Evolutionary conservation across 2,113 vertebrate genomes (phyloP), one percentile per base, ranked within the genome.

Genomic region (Oryctolagus cuniculus): DNA sequence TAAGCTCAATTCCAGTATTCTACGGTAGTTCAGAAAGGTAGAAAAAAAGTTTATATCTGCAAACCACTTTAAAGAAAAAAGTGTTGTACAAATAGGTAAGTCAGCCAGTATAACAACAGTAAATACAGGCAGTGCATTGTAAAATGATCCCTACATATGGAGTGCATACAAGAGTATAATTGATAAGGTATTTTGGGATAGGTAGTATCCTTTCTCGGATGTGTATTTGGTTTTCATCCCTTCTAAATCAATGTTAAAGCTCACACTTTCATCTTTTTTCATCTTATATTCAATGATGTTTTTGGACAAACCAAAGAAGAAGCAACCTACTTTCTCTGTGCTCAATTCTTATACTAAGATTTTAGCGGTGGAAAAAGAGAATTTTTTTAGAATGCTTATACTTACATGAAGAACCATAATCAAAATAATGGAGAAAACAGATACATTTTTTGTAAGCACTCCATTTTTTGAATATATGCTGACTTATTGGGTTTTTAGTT

Each of bases 21-120:
- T 6, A 70, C 13, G 38, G 69, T 22, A 25, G n/a, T 66, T 90
- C 55, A 44, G 1, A 74, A 90, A 24, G 31, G 55, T 0, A 63
- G 27, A 10, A 64, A 51, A 51, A 61, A 58, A 10, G 2, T 27
- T 86, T 51, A 25, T 34, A 78, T 94, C 36, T 86, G 9, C 84
- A 66, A 96, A 70, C 6, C 17, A 90, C 38, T 96, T 77, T 24
- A 58, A 70, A 83, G 51, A 58, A 74, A 49, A 55, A 67, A 51
- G 22, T 55, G 21, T 22, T 67, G 2, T 34, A 27, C 31, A 94
- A 53, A n/a, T n/a, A n/a, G n/a, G n/a, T n/a, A n/a, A n/a, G n/a
- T n/a, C n/a, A n/a, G n/a, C n/a, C n/a, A n/a, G n/a, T n/a, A n/a
- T n/a, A n/a, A n/a, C n/a, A n/a, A n/a, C n/a, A n/a, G n/a, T n/a